phyloP scores from a whole-genome alignment of 1,140 invertebrate genomes.

The Scaptomyza hsui region DNA sequence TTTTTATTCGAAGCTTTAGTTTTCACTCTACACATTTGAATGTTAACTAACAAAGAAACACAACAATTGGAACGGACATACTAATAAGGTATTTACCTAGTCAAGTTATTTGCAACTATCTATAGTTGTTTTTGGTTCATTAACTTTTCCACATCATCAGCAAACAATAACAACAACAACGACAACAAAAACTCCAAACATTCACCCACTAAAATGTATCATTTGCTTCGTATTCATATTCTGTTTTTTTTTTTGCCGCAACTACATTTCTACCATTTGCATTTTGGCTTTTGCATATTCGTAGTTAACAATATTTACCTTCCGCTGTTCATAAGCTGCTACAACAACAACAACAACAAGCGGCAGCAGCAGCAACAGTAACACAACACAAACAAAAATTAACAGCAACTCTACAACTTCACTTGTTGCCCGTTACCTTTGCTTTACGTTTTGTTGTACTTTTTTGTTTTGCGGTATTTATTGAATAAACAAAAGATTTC shows the following conservation, averaged over 20 bases:
- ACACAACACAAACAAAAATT: slow-evolving; percentile 4
- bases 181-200: slow-evolving; percentile 10
- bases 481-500: slow-evolving; percentile 51
- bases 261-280: slow-evolving; percentile 23
- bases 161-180: slow-evolving; percentile 9
- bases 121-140: slow-evolving; percentile 29
- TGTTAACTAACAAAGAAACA: too few species aligned
- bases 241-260: slow-evolving; percentile 27
- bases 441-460: slow-evolving; percentile 11
- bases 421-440: slow-evolving; percentile 43
- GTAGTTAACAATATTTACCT: slow-evolving; percentile 47
- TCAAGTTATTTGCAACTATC: too few species aligned
- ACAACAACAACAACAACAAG: slow-evolving; percentile 19
- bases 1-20: too few species aligned
- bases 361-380: not conserved
- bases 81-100: too few species aligned
- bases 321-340: slow-evolving; percentile 33
- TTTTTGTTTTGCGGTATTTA: slow-evolving; percentile 32
- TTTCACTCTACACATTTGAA: too few species aligned
- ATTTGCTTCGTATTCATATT: slow-evolving; percentile 30
- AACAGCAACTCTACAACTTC: slow-evolving; percentile 19
- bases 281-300: slow-evolving; percentile 20
- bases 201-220: slow-evolving; percentile 32
- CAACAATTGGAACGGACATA: not conserved
- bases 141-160: slow-evolving; percentile 47